Conservation (phyloP, 2,797 vertebrate species). For the Halcyon smyrnensis region DNA sequence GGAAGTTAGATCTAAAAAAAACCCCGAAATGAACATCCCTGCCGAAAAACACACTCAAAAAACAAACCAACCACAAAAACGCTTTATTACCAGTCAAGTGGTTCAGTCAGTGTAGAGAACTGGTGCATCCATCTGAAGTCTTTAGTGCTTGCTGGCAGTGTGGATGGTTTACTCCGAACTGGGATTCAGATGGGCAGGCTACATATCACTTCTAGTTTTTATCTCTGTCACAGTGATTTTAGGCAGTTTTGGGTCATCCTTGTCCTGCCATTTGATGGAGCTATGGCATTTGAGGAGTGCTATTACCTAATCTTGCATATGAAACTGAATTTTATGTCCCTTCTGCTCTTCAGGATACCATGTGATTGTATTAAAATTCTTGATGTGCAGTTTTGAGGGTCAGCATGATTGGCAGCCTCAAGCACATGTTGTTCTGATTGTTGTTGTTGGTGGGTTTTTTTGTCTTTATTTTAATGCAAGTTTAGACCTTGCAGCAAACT, state of each 20-base stretch:
- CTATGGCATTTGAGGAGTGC: neutral
- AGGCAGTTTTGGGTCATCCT: neutral
- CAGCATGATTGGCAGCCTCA: neutral
- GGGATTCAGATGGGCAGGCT: neutral
- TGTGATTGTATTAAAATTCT: neutral
- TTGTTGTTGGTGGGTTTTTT: neutral
- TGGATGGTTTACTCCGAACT: neutral
- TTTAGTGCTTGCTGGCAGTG: neutral
- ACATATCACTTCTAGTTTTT: neutral
- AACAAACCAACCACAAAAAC: neutral
- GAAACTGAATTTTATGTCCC: neutral
- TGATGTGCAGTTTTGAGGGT: neutral
- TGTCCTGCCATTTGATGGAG: rapidly evolving
- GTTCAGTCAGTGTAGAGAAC: neutral
- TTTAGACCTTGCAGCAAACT: neutral
- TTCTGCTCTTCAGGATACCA: rapidly evolving
- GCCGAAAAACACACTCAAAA: neutral
- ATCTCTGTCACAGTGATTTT: neutral
- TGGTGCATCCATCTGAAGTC: neutral
- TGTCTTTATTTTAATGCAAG: neutral
- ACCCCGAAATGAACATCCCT: neutral
- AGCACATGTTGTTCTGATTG: neutral
- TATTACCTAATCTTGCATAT: neutral
- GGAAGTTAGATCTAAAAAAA: neutral
- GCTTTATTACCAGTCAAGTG: neutral